phyloP scores from a whole-genome alignment of 1,140 invertebrate species.

The Drosophila orosa region DNA sequence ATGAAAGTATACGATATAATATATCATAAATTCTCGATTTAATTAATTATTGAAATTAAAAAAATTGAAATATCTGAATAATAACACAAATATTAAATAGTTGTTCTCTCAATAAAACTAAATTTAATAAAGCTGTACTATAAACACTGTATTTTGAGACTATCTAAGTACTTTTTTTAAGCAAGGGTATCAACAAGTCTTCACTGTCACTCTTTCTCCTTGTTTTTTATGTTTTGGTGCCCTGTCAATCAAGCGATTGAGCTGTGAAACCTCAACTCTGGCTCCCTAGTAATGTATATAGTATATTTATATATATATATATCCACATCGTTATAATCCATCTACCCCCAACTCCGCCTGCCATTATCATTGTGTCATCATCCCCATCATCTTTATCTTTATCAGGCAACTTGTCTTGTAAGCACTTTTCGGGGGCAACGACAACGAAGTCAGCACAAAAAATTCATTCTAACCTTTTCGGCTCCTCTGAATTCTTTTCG shows the following conservation, averaged over 20 bases:
- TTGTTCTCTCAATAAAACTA: too few species aligned
- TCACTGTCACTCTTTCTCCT: not conserved
- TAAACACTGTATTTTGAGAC: too few species aligned
- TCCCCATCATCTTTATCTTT: slow-evolving; percentile 40
- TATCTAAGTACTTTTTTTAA: too few species aligned
- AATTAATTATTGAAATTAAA: too few species aligned
- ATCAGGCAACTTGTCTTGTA: slow-evolving; percentile 42
- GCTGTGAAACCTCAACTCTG: slow-evolving; percentile 40
- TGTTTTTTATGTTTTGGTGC: not conserved
- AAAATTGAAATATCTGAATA: too few species aligned
- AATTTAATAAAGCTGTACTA: too few species aligned
- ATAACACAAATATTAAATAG: too few species aligned
- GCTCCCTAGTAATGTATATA: not conserved
- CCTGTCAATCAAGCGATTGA: slow-evolving; percentile 73
- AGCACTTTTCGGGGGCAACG: slow-evolving; percentile 25
- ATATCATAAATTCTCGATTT: too few species aligned
- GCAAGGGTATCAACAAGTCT: slow-evolving; percentile 1
- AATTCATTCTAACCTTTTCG: slow-evolving; percentile 9
- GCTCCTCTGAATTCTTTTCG: slow-evolving; percentile 3
- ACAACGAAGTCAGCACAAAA: slow-evolving; percentile 44
- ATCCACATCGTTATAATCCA: slow-evolving; percentile 1
- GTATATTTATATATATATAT: not conserved
- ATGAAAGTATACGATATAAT: too few species aligned
- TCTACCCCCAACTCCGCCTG: not conserved
- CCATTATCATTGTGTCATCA: slow-evolving; percentile 45